Base-by-base conservation (phyloP, 2,888 invertebrate genomes). In the Acrobasis consociella region DNA sequence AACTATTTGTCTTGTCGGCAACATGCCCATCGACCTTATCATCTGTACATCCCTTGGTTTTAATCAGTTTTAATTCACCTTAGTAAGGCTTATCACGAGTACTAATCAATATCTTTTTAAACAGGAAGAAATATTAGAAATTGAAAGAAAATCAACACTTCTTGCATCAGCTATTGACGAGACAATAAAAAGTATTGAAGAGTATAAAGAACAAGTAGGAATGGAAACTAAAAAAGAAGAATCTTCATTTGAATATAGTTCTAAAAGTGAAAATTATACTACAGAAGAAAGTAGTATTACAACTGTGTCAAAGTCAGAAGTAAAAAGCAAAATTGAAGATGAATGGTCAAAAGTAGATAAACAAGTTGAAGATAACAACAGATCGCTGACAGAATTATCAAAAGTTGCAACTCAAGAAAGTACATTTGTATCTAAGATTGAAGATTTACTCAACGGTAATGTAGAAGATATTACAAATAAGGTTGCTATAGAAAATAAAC, bases 41-140 rank as follows among this genome's bases (percentile, higher is more conserved):
- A 46, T 56, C 42, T 7, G 2, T 17, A 5, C 15, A 39, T 39
- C 17, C 13, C 22, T 16, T n/a, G 56, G 11, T 13, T 56, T 1
- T 31, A 22, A 42, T 52, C 56, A 56, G 17, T 56, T 56, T 9
- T n/a, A 42, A 1, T 56, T 56, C 42, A 56, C 17, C 9, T 8
- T 9, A 13, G 22, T 42, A 16, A 16, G 39, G 8, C 38, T 56
- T 13, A 22, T 13, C 56, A 46, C 46, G 42, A 56, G 37, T 11
- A 9, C 52, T 52, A 52, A 52, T 17, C 49, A 62, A 52, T 60
- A 31, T 50, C 16, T 39, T 7, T 67, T 39, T 66, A 61, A 55
- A 70, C 74, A 91, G 91, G 91, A 89, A 71, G 90, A 91, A 69
- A 87, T 91, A 42, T 73, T 83, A 63, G 91, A 91, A 75, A 90